These are phyloP conservation scores for Lypha dubia DNA, from an alignment of 2,888 invertebrate genomes.

Conservation along the genomic window DNA sequence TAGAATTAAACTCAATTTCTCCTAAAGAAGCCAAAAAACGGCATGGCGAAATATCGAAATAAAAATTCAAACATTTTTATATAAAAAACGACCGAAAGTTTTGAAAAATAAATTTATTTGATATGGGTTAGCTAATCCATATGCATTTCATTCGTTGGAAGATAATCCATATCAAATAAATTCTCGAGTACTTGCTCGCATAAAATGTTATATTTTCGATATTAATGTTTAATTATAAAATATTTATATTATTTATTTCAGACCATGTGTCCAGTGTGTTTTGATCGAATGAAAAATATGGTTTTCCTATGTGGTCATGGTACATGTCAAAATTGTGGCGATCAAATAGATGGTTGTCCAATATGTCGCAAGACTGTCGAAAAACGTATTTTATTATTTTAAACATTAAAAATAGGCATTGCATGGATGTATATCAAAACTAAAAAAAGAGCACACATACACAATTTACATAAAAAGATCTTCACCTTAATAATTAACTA, in stretches of 20 bases:
- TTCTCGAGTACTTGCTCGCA: no score
- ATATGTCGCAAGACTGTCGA: slow-evolving; percentile 98
- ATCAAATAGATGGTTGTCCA: slow-evolving; percentile 98
- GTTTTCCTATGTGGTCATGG: slow-evolving; percentile 99
- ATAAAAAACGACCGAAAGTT: no score
- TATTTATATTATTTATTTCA: slow-evolving; percentile 82
- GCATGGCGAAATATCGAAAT: no score
- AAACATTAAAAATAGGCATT: slow-evolving; percentile 63
- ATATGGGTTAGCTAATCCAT: no score
- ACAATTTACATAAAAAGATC: slow-evolving; percentile 4
- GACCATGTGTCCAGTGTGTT: slow-evolving; percentile 99
- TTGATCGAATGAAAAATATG: slow-evolving; percentile 99
- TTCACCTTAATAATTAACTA: slow-evolving; percentile 39
- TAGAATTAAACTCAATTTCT: no score
- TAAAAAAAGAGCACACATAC: slow-evolving; percentile 1
- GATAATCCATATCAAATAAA: no score
- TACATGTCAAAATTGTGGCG: slow-evolving; percentile 99
- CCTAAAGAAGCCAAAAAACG: no score
- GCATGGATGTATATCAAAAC: not conserved
- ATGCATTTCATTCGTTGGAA: no score
- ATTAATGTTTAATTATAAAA: no score
- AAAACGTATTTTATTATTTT: slow-evolving; percentile 96
- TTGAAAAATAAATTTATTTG: no score
- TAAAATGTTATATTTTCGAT: no score
- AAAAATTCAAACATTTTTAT: no score